A percentile compares a stretch with the other conserved stretches of the same genome.
phyloP scores from a whole-genome alignment of 2,888 invertebrate species.

The Apantesis nais region DNA sequence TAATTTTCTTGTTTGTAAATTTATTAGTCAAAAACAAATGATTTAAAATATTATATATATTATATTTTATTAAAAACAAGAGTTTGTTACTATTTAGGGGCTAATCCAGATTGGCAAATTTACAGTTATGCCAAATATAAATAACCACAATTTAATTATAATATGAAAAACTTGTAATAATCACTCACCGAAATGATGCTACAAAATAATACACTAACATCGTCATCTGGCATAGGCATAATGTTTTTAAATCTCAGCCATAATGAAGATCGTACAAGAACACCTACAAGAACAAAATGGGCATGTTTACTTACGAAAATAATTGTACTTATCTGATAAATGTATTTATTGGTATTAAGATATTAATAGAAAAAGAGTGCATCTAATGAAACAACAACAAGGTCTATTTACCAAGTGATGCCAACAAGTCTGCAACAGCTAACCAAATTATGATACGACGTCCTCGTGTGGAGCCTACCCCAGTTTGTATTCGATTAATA shows the following conservation, averaged over 20 bases:
- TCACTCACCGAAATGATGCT: slow-evolving; percentile 89
- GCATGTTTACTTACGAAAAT: not conserved
- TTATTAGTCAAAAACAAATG: too few relatives aligned
- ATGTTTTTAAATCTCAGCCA: slow-evolving; percentile 89
- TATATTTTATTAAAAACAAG: too few relatives aligned
- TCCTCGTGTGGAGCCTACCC: slow-evolving; percentile 87
- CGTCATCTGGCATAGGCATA: slow-evolving; percentile 88
- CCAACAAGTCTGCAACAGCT: slow-evolving; percentile 91
- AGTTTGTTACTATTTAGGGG: too few relatives aligned
- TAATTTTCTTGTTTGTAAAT: too few relatives aligned
- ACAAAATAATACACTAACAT: slow-evolving; percentile 89
- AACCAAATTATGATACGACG: slow-evolving; percentile 91
- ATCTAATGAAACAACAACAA: not conserved
- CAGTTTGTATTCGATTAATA: slow-evolving; percentile 73
- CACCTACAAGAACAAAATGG: slow-evolving; percentile 79
- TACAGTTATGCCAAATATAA: too few relatives aligned
- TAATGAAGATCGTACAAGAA: slow-evolving; percentile 88
- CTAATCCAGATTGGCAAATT: too few relatives aligned
- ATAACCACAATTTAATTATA: not conserved
- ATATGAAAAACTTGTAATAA: slow-evolving; percentile 1
- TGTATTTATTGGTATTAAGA: not conserved
- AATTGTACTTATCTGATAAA: not conserved
- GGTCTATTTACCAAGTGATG: slow-evolving; percentile 87
- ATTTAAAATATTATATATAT: too few relatives aligned
- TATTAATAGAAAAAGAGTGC: not conserved